Evolutionary conservation across 2,113 vertebrate species (phyloP), one percentile per base, ranked within the genome.

Genomic region (Rhinoptilus africanus): DNA sequence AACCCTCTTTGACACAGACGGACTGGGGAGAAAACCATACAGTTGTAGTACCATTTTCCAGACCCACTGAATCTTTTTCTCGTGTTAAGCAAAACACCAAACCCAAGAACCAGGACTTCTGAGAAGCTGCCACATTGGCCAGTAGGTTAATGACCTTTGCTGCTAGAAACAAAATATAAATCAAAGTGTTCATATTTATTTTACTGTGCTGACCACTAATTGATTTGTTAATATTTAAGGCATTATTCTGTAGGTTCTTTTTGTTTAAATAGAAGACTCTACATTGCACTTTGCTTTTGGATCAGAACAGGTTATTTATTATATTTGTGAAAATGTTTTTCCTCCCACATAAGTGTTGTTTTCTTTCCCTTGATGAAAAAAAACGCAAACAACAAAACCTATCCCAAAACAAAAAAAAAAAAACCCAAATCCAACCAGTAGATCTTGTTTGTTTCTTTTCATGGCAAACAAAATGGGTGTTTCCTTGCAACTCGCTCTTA

Each of bases 101-200:
- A 66, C 79, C 32, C 74, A 63, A 94, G 93, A 86, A 89, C 77
- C 30, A 91, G 83, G 64, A 94, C 88, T 93, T 93, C 20, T 94
- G 77, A 93, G 91, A 95, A 87, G 68, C 90, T 94, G 43, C 92
- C 78, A 71, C 85, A 77, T 91, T 97, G 96, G 96, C 97, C 94
- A 97, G 94, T 98, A 97, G 81, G 69, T 97, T 97, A 94, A 96
- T 96, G 77, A 88, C 90, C 74, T 94, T 97, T 98, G 98, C 98
- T 98, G 98, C 98, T 98, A 98, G 95, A 83, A 92, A 85, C 62
- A 82, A 95, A 97, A 69, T 72, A 78, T 80, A 96, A 94, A 92
- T 96, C 90, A 75, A 5, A 93, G 93, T 96, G 80, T 97, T 94
- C 59, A 26, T 97, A 97, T 98, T 98, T 97, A 97, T 98, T 97